phyloP scores from a whole-genome alignment of 2,113 vertebrate genomes.

The Casuarius casuarius region DNA sequence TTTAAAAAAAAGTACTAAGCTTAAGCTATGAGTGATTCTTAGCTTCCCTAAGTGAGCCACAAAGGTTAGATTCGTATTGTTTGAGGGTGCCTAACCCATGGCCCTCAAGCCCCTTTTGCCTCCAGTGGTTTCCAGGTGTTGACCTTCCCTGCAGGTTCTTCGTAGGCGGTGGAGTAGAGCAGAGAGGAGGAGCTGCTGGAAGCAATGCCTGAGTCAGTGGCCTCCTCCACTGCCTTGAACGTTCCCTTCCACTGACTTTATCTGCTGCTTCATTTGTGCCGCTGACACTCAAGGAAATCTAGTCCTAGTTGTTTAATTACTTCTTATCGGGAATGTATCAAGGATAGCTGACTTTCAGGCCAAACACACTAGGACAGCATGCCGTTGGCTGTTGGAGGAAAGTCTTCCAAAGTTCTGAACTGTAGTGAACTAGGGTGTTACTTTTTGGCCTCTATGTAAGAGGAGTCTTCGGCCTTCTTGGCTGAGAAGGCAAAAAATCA shows the following conservation, averaged over 20 bases:
- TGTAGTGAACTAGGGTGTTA: background rate
- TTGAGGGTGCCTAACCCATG: background rate
- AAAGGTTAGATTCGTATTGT: background rate
- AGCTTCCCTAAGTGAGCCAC: background rate
- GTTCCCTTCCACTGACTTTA: background rate
- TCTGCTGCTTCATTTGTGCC: background rate
- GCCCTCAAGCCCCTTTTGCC: background rate
- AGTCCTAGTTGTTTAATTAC: background rate
- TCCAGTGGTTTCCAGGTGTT: background rate
- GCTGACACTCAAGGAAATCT: background rate
- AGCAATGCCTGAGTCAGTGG: background rate
- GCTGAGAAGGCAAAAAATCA: background rate
- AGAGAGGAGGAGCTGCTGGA: background rate
- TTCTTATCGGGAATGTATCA: background rate
- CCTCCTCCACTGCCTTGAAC: background rate
- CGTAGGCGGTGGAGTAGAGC: background rate
- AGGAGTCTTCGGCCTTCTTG: background rate
- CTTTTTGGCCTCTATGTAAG: background rate
- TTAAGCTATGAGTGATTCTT: background rate
- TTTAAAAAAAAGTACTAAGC: background rate
- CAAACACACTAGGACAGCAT: background rate
- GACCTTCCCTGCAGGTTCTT: background rate
- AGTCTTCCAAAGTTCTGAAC: background rate
- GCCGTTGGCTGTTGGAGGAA: background rate
- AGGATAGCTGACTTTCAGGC: background rate